Conservation (phyloP, 1,140 invertebrate species). For the Rhizoglyphus robini region DNA sequence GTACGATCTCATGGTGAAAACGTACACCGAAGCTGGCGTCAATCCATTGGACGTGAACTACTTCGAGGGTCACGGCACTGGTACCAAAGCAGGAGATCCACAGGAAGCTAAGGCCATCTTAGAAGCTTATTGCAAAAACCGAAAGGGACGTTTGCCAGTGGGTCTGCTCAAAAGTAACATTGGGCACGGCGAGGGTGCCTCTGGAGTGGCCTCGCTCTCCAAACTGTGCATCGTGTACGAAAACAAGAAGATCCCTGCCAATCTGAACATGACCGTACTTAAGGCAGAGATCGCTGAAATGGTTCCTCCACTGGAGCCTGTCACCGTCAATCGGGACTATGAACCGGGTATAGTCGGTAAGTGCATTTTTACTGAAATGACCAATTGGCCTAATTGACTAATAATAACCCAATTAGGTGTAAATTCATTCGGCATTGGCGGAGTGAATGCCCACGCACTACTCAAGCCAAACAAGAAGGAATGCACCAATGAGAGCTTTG, state of each 20-base stretch:
- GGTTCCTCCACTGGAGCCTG: conserved; percentile 65
- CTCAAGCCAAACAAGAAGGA: conserved; percentile 46
- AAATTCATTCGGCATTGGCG: conserved; percentile 23
- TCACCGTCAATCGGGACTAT: conserved; percentile 22
- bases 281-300: conserved; percentile 72
- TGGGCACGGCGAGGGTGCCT: conserved; percentile 90
- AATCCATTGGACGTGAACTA: conserved; percentile 66
- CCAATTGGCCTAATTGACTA: background rate
- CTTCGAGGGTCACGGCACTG: conserved; percentile 91
- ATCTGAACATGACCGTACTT: conserved; percentile 71
- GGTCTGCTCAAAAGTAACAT: conserved; percentile 96
- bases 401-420: conserved; percentile 36
- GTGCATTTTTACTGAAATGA: conserved; percentile 10
- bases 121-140: conserved; percentile 55
- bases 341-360: conserved; percentile 42
- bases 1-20: conserved; percentile 62
- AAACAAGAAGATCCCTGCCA: conserved; percentile 63
- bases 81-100: conserved; percentile 51
- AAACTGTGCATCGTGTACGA: conserved; percentile 85
- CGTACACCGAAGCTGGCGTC: conserved; percentile 63
- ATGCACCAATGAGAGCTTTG: conserved; percentile 25
- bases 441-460: conserved; percentile 19
- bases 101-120: conserved; percentile 77
- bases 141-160: conserved; percentile 56
- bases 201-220: conserved; percentile 65